These are phyloP conservation scores for Gallinago media DNA, from an alignment of 2,113 vertebrate genomes.

Conservation along the genomic window DNA sequence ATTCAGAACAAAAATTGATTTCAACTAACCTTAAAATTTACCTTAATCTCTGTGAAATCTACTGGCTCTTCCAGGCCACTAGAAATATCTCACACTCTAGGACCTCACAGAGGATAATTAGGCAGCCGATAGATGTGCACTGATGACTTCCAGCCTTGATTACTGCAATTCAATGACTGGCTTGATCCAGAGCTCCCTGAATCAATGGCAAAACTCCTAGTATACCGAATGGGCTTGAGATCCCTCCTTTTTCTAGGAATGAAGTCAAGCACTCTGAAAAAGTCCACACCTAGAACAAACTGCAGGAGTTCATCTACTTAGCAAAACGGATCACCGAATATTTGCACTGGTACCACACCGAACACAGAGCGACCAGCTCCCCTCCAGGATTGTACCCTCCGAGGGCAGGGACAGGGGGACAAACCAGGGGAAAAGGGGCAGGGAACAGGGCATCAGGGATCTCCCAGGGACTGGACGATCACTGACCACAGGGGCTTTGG, in stretches of 20 bases:
- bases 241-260: constrained; percentile 28
- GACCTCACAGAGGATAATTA: constrained; percentile 47
- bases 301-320: constrained; percentile 35
- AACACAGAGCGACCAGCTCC: neutral
- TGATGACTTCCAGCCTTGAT: constrained; percentile 51
- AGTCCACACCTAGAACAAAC: constrained; percentile 46
- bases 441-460: neutral
- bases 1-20: constrained; percentile 40
- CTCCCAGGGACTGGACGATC: neutral
- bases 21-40: constrained; percentile 64
- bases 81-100: constrained; percentile 58
- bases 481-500: neutral
- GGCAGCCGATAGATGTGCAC: constrained; percentile 11
- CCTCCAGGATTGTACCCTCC: neutral
- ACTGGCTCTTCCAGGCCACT: constrained; percentile 66
- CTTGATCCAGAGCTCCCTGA: constrained; percentile 61
- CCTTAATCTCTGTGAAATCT: constrained; percentile 65
- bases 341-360: neutral
- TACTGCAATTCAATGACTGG: constrained; percentile 54
- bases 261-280: constrained; percentile 35
- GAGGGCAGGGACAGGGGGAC: neutral
- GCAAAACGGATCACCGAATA: neutral
- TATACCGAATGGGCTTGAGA: neutral
- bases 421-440: neutral
- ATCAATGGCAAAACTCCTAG: constrained; percentile 56